phyloP scores from a whole-genome alignment of 2,888 invertebrate genomes.

The Rhyacophila evoluta region DNA sequence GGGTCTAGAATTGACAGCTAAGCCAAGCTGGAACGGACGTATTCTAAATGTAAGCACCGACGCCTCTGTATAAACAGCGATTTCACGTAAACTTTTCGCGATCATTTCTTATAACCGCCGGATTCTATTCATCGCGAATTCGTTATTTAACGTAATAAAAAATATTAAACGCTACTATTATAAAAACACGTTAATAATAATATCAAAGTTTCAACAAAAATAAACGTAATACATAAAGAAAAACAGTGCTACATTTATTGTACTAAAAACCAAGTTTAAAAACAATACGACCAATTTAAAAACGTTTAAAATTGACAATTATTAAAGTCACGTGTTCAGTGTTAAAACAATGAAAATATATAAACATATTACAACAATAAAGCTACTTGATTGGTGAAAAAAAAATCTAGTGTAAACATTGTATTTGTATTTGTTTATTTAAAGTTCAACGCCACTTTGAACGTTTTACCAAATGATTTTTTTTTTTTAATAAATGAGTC shows the following conservation, averaged over 20 bases:
- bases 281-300: no score
- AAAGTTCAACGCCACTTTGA: background rate
- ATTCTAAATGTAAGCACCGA: constrained; percentile 35
- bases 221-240: no score
- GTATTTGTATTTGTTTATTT: background rate
- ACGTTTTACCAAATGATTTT: background rate
- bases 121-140: background rate
- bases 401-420: background rate
- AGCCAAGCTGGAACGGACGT: constrained; percentile 66
- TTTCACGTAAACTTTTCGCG: constrained; percentile 6
- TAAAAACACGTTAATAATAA: no score
- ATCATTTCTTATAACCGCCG: background rate
- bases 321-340: background rate
- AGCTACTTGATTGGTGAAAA: background rate
- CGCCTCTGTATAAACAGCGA: constrained; percentile 7
- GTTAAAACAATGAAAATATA: background rate
- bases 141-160: no score
- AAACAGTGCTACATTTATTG: no score
- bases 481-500: background rate
- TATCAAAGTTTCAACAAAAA: no score
- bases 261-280: no score
- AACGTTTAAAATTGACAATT: background rate
- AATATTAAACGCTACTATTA: no score
- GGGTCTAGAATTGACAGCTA: constrained; percentile 73
- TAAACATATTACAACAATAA: background rate